Base-by-base conservation (phyloP, 2,797 vertebrate species). In the Gymnothorax reevesii region DNA sequence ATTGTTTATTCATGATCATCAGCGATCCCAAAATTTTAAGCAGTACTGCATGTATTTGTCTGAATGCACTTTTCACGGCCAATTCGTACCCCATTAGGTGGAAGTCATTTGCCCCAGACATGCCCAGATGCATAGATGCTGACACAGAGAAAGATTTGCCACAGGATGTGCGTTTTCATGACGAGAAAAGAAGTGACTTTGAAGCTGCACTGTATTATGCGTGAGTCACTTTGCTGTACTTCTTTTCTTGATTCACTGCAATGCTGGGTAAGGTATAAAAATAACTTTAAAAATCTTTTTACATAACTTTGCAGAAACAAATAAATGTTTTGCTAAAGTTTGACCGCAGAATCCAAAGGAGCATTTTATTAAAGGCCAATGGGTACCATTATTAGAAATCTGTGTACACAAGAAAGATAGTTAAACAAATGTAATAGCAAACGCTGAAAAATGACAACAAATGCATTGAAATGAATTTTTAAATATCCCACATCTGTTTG, bases 111-210 rank as follows among this genome's bases (percentile, higher is more conserved):
- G 94, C 94, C 79, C 88, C 92, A 0, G 94, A 94, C 0, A 92
- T 96, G 49, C 95, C 95, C 27, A 93, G 93, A 88, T 96, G 94
- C 0, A 90, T 97, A 0, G 93, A 95, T 0, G 94, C 94, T 4
- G 85, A 93, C 87, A 89, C 92, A 5, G 91, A 96, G 86, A 27
- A 82, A 0, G 96, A 97, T 88, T 94, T 97, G 3, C 96, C 94
- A 0, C 91, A 90, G 86, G 95, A 97, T 0, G 94, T 86, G 2
- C 93, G 95, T 57, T 97, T 96, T 87, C 95, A 96, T 88, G 95
- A 97, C 0, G 95, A 97, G 91, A 97, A 96, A 86, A 92, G 86
- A 83, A 89, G 94, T 17, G 96, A 97, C 89, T 97, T 96, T 86
- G 95, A 96, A 86, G 85, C 91, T 79, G 96, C 96, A 0, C 88